Evolutionary conservation across 2,797 vertebrate genomes (phyloP), one percentile per base, ranked within the genome.

Genomic region (Cygnus olor): DNA sequence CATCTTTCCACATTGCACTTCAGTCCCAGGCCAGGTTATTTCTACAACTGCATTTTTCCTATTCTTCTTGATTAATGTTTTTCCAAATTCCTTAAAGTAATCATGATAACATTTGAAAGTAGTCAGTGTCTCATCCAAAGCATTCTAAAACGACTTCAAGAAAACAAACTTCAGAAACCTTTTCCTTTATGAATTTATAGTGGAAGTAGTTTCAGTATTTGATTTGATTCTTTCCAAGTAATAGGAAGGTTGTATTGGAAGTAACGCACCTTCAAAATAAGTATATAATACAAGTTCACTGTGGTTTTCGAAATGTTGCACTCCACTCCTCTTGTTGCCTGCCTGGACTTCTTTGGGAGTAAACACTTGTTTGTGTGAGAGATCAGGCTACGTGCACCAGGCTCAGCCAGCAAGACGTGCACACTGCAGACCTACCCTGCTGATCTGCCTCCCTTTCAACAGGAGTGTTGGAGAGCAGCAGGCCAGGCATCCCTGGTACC

Each of bases 71-170:
- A 88, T 14, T 2, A 8, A 34, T 5, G 6, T 4, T 45, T 72
- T 89, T 85, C 71, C 63, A 66, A 91, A 73, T 58, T 42, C 34
- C 60, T 80, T 58, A 51, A 45, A 95, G 63, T 30, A 74, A 56
- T 56, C 45, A 51, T 22, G 42, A 4, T 6, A 6, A 66, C 4
- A n/a, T 71, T 88, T 85, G 14, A 60, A 77, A 89, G 51, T 32
- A 66, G 64, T 27, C 2, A 1, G 14, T 30, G 38, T 47, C 20
- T 73, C 57, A 56, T 18, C 42, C 77, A 60, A 91, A 87, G 64
- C 16, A 82, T 15, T 57, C 60, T 63, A 24, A 16, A 85, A 89
- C 80, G n/a, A 6, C 24, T 32, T 66, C 30, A 66, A 42, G 11
- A 51, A 74, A 79, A 42, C 12, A 30, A 64, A 80, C 9, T 61